phyloP scores from a whole-genome alignment of 2,113 vertebrate genomes.

The Crotalus helleri region DNA sequence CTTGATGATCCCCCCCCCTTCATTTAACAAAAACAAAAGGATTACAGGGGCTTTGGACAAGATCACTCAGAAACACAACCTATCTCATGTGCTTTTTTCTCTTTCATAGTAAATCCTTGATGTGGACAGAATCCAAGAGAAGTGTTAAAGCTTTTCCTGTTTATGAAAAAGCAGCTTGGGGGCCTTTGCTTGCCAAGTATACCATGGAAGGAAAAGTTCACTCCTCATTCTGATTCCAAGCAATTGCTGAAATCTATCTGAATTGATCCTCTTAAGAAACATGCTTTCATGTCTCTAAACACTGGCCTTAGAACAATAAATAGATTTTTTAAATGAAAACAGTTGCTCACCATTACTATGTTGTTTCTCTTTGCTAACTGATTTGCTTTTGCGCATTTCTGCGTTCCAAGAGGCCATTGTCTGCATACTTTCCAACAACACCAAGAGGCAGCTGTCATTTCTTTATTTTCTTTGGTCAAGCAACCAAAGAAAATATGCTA shows the following conservation, averaged over 20 bases:
- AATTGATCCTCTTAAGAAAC: slow-evolving; percentile 56
- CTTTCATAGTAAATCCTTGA: slow-evolving; percentile 69
- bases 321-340: slow-evolving; percentile 51
- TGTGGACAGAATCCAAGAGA: slow-evolving; percentile 28
- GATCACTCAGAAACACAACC: slow-evolving; percentile 66
- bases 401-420: neutral
- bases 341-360: slow-evolving; percentile 54
- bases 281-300: slow-evolving; percentile 53
- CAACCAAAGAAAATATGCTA: neutral
- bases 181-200: slow-evolving; percentile 48
- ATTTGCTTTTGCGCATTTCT: neutral
- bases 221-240: slow-evolving; percentile 44
- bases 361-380: neutral
- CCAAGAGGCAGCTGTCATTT: neutral
- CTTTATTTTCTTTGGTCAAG: neutral
- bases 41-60: slow-evolving; percentile 77
- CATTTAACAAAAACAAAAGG: slow-evolving; percentile 67
- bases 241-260: slow-evolving; percentile 57
- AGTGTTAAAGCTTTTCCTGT: slow-evolving; percentile 30
- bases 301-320: slow-evolving; percentile 54
- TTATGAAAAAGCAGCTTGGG: slow-evolving; percentile 45
- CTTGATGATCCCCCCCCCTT: slow-evolving; percentile 43
- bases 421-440: neutral
- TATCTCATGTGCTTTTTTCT: slow-evolving; percentile 72
- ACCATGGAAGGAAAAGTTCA: slow-evolving; percentile 45